A percentile compares a stretch with the other conserved stretches of the same genome.
phyloP scores from a whole-genome alignment of 2,888 invertebrate species.

The Monoplex corrugatus region DNA sequence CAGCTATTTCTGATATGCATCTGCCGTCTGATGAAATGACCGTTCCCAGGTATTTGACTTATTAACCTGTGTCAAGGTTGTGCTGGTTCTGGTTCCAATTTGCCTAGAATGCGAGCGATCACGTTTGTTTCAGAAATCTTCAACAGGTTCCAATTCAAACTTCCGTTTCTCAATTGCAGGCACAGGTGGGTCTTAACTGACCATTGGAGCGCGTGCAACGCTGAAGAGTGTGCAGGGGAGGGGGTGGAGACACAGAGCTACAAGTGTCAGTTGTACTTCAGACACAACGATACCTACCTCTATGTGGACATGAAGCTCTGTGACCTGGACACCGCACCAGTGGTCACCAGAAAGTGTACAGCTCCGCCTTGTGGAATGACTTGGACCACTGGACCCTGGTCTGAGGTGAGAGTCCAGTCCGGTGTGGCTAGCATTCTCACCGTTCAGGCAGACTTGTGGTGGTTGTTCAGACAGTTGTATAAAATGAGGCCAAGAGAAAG shows the following conservation, averaged over 20 bases:
- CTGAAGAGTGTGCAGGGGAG: slow-evolving; percentile 61
- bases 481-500: background rate
- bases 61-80: background rate
- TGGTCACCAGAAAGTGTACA: slow-evolving; percentile 6
- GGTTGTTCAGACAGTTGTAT: background rate
- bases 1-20: no score
- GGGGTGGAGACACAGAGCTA: slow-evolving; percentile 41
- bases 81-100: background rate
- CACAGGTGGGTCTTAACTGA: slow-evolving; percentile 67
- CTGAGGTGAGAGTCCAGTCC: background rate
- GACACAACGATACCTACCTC: slow-evolving; percentile 25
- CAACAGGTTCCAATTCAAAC: no score
- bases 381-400: slow-evolving; percentile 43
- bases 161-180: slow-evolving; percentile 48
- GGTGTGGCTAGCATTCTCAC: no score
- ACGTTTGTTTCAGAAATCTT: no score
- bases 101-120: background rate
- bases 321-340: background rate
- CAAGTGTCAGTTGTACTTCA: slow-evolving; percentile 26
- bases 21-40: no score
- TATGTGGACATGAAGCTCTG: background rate
- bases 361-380: slow-evolving; percentile 25
- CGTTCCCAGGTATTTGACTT: no score
- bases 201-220: slow-evolving; percentile 66
- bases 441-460: no score